These are phyloP conservation scores for Cephus cinctus DNA, from an alignment of 1,140 invertebrate genomes.

Conservation along the genomic window DNA sequence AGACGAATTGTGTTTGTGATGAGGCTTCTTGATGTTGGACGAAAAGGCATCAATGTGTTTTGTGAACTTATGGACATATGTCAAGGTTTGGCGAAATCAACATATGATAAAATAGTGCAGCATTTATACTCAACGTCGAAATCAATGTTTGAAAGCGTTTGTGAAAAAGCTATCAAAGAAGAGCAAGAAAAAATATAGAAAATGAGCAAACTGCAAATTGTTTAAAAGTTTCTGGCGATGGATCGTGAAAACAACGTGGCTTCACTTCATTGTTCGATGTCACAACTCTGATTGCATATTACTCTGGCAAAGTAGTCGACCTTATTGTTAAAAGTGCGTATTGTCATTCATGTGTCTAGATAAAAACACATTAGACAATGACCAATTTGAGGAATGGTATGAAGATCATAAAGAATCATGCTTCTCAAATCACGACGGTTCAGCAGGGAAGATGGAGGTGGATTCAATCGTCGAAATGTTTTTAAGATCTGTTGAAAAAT, in stretches of 20 bases:
- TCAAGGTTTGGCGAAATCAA: conserved; percentile 8
- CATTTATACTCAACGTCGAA: conserved; percentile 10
- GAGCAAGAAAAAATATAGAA: too few species aligned
- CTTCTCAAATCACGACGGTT: neutral
- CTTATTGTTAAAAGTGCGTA: conserved; percentile 12
- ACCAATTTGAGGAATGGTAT: neutral
- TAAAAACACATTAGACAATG: neutral
- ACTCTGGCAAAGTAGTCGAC: conserved; percentile 24
- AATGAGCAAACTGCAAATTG: too few species aligned
- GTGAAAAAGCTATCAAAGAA: conserved; percentile 18
- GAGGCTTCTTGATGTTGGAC: conserved; percentile 20
- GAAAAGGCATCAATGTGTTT: conserved; percentile 23
- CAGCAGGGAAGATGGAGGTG: conserved; percentile 3
- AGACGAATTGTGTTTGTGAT: conserved; percentile 23
- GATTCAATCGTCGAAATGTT: neutral
- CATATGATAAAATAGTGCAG: conserved; percentile 14
- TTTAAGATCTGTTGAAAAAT: neutral
- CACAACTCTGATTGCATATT: conserved; percentile 17
- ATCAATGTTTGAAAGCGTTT: conserved; percentile 14
- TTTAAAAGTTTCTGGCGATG: conserved; percentile 19
- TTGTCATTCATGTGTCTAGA: conserved; percentile 8
- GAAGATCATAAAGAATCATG: neutral
- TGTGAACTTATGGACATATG: conserved; percentile 18
- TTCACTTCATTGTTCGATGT: conserved; percentile 22
- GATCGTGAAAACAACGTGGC: conserved; percentile 21